Evolutionary conservation across 1,140 invertebrate genomes (phyloP).

Genomic region (Drosophila navojoa): DNA sequence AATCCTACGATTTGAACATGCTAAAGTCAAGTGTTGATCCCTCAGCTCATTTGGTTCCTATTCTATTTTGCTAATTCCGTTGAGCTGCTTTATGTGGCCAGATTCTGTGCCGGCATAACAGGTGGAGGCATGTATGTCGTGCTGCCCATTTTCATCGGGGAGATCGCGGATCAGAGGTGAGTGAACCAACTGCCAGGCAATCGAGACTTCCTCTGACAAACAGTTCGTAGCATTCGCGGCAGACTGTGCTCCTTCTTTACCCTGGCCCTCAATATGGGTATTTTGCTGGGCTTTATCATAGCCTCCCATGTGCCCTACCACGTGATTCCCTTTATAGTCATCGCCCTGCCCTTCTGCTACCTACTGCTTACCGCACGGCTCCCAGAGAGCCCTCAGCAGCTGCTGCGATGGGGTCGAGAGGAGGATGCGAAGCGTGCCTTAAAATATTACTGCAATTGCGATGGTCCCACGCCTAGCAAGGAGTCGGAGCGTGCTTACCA

Average conservation of each 20-base stretch:
- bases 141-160: slow-evolving; percentile 75
- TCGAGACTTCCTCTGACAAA: neutral
- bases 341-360: slow-evolving; percentile 62
- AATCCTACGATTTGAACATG: neutral
- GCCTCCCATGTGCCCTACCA: slow-evolving; percentile 68
- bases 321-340: slow-evolving; percentile 61
- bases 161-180: slow-evolving; percentile 80
- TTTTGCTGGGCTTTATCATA: slow-evolving; percentile 66
- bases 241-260: slow-evolving; percentile 68
- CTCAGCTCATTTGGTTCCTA: slow-evolving; percentile 70
- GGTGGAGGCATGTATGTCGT: slow-evolving; percentile 73
- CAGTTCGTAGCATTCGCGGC: slow-evolving; percentile 66
- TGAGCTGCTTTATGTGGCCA: slow-evolving; percentile 77
- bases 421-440: slow-evolving; percentile 60
- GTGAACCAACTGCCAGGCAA: neutral
- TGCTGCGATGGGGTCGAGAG: slow-evolving; percentile 48
- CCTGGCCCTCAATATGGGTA: slow-evolving; percentile 64
- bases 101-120: slow-evolving; percentile 82
- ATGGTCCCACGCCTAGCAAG: slow-evolving; percentile 33
- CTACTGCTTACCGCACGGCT: slow-evolving; percentile 46
- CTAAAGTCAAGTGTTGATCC: neutral
- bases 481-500: slow-evolving; percentile 47
- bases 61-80: slow-evolving; percentile 71
- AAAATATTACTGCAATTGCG: slow-evolving; percentile 63
- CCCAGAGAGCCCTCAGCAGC: slow-evolving; percentile 72